Evolutionary conservation across 2,113 vertebrate genomes (phyloP), one percentile per base, ranked within the genome.

Genomic region (Larimichthys crocea): DNA sequence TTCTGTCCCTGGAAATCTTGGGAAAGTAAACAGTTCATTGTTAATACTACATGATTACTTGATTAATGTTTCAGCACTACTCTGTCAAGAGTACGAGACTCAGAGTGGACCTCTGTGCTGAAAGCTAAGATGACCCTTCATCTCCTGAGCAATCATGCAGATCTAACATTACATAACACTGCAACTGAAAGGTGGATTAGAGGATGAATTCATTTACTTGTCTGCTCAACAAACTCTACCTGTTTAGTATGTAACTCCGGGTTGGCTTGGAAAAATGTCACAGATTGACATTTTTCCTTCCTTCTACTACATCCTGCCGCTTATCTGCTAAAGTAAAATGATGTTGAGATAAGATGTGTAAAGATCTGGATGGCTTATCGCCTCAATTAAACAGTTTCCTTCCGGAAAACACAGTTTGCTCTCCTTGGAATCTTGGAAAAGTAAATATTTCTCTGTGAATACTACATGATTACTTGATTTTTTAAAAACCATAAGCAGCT

Each of bases 221-320:
- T 40, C 35, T 9, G 35, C 35, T 65, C 70, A 20, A 65, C 22
- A 66, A 67, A 40, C 7, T 40, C 15, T 42, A 52, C 60, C 55
- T 80, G 40, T 74, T 68, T 26, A 26, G 26, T 46, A 46, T 61
- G 57, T 10, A 11, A 15, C 22, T 70, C 22, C 44, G 52, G 0
- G 12, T 60, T 56, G 19, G 77, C 46, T 72, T 14, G 20, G 44
- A 24, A 22, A 73, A 73, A 60, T 61, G 31, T 46, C 12, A 1
- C 26, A 1, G 2, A 40, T 40, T 19, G n/a, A 15, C 26, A 75
- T 81, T 86, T 82, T 86, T 73, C 86, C 84, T 81, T 88, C 80
- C 80, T 40, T 40, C 35, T 40, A 68, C 79, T 60, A 77, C 76
- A 60, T 85, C 80, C 56, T 2, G 62, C 80, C 84, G 75, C 60